Base-by-base conservation (phyloP, 2,113 vertebrate genomes). In the Amblyopsis rosae region DNA sequence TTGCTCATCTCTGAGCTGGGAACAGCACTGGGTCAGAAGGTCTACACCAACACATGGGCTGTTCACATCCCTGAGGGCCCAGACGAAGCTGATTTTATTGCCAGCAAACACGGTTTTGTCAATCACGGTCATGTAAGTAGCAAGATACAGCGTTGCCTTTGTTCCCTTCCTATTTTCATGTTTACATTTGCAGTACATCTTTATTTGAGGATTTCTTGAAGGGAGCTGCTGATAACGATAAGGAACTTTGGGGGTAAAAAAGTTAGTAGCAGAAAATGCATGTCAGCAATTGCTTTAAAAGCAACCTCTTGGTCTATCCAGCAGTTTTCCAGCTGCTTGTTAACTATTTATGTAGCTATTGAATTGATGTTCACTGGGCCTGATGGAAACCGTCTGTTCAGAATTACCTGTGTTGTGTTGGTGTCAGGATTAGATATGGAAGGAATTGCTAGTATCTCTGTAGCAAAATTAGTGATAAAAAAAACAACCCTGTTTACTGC, bases 11-110 rank as follows among this genome's bases (percentile, higher is more conserved):
- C 90, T 72, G 92, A 92, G 77, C 85, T 82, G 54, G 83, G 53
- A 62, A 89, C 92, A 16, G 88, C 88, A 66, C 63, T 83, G 1
- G 88, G 87, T 76, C 90, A 94, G 83, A 91, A 79, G 45, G 76
- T 98, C 78, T 99, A 95, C 91, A 98, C 95, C 83, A 98, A 99
- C 88, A 95, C 96, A 11, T 99, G 97, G 97, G 97, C 97, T 0
- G 95, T 98, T 83, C 93, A 91, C 5, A 88, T 99, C 70, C 81
- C 94, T 0, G 93, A 94, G 1, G 97, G 98, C 69, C 90, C 62
- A 1, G 89, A 88, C 33, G 93, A 93, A 74, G 98, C 97, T 7
- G 87, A 96, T 51, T 81, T 65, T 32, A 82, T 99, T 65, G 96
- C 96, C 60, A 86, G 16, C 49, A 96, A 96, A 81, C 94, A 99